Percentiles rank a stretch among this genome's conserved stretches.
These are phyloP conservation scores for Fulica atra DNA, from an alignment of 2,113 vertebrate genomes.

Conservation along the genomic window DNA sequence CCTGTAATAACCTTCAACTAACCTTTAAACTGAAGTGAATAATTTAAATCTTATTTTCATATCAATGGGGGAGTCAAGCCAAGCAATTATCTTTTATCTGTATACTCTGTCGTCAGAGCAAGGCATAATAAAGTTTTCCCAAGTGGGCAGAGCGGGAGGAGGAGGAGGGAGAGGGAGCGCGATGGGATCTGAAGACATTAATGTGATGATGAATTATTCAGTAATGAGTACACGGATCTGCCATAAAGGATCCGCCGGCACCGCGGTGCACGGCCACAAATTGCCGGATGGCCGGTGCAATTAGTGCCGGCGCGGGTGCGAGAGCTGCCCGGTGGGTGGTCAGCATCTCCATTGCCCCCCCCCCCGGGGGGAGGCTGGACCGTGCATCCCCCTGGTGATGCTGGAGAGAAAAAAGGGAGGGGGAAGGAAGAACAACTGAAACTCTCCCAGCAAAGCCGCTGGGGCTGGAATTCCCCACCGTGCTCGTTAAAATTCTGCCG, in stretches of 20 bases:
- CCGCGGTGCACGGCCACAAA: not conserved
- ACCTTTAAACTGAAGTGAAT: slow-evolving; percentile 87
- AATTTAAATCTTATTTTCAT: slow-evolving; percentile 89
- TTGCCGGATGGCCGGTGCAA: slow-evolving; percentile 76
- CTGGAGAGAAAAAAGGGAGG: not conserved
- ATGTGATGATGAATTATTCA: slow-evolving; percentile 91
- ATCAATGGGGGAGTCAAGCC: slow-evolving; percentile 90
- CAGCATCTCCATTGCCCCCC: not conserved
- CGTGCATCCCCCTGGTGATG: fast-evolving
- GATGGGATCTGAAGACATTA: slow-evolving; percentile 85
- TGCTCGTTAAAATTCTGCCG: slow-evolving; percentile 82
- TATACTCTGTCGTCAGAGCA: slow-evolving; percentile 89
- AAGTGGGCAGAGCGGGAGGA: slow-evolving; percentile 74
- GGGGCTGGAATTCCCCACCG: slow-evolving; percentile 77
- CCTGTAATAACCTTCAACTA: slow-evolving; percentile 85
- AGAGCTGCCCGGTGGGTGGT: slow-evolving; percentile 27
- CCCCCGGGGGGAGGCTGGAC: too few species aligned
- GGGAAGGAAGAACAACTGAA: not conserved
- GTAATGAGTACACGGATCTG: slow-evolving; percentile 85
- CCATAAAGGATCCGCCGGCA: slow-evolving; percentile 66
- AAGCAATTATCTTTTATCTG: slow-evolving; percentile 99
- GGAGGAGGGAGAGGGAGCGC: slow-evolving; percentile 69
- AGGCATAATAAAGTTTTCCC: slow-evolving; percentile 95
- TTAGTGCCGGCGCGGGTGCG: slow-evolving; percentile 77
- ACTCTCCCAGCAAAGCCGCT: not conserved